phyloP scores from a whole-genome alignment of 2,113 vertebrate species.

The Camelus bactrianus region DNA sequence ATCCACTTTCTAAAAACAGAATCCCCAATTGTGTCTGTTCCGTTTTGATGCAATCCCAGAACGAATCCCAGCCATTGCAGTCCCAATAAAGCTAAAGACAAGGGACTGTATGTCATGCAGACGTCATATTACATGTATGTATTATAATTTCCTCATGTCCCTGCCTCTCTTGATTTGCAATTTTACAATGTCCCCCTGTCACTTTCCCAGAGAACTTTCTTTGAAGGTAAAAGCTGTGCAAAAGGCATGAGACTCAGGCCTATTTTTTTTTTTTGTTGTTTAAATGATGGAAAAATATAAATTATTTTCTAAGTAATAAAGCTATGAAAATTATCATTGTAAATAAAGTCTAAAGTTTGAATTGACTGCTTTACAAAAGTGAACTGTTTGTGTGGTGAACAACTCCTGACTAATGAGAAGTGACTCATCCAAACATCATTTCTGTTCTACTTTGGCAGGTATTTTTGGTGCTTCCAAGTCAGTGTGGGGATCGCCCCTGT shows the following conservation, averaged over 20 bases:
- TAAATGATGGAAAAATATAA: conserved; percentile 80
- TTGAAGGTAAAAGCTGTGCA: conserved; percentile 75
- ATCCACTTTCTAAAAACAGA: not conserved
- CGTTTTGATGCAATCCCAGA: conserved; percentile 42
- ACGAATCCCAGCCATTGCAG: conserved; percentile 21
- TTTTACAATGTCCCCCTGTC: not conserved
- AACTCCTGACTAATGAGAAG: conserved; percentile 5
- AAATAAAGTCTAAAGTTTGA: conserved; percentile 82
- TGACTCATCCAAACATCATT: not conserved
- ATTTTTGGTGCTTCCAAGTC: conserved; percentile 31
- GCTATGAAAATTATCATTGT: conserved; percentile 74
- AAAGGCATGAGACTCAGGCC: conserved; percentile 75
- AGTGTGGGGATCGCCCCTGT: not conserved
- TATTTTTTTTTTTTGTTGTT: conserved; percentile 73
- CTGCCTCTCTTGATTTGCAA: not conserved
- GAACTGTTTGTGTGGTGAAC: conserved; percentile 61
- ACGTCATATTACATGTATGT: not conserved
- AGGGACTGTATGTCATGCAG: not conserved
- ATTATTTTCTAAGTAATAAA: conserved; percentile 85
- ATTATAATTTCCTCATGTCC: not conserved
- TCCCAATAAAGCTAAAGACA: not conserved
- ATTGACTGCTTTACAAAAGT: conserved; percentile 66
- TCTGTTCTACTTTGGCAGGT: not conserved
- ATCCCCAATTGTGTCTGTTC: not conserved
- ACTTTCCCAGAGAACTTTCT: conserved; percentile 69